A percentile compares a stretch with the other conserved stretches of the same genome.
These are phyloP conservation scores for Drosophila tanythrix DNA, from an alignment of 2,888 invertebrate genomes.

Conservation along the genomic window DNA sequence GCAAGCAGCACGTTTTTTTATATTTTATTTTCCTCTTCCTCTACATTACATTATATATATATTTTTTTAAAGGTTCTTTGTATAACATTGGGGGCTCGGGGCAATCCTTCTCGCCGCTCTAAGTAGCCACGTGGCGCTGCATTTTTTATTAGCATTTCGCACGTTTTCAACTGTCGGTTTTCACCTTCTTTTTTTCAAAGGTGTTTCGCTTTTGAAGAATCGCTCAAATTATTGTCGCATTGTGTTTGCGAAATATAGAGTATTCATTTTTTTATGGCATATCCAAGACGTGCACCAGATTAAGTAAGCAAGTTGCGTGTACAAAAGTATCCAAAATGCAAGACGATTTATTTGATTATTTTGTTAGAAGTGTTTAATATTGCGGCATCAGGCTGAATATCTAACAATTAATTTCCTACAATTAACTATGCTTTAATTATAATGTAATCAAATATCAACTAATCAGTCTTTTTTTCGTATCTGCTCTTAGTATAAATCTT, in stretches of 20 bases:
- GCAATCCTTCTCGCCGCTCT: constrained; percentile 5
- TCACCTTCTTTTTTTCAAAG: constrained; percentile 16
- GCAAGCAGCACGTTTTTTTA: constrained; percentile 1
- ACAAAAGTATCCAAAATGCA: background rate
- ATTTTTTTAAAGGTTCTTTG: background rate
- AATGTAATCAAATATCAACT: background rate
- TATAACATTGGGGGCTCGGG: background rate
- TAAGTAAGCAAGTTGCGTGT: background rate
- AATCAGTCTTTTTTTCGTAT: background rate
- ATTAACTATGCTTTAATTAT: background rate
- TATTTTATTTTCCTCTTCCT: background rate
- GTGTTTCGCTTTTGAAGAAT: constrained; percentile 25
- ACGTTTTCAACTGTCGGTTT: constrained; percentile 53
- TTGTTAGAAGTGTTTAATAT: background rate
- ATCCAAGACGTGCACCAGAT: background rate
- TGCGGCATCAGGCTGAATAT: background rate
- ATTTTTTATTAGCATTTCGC: constrained; percentile 72
- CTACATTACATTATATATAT: background rate
- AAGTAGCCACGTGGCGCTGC: constrained; percentile 51
- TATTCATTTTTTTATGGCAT: constrained; percentile 18
- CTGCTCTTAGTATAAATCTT: background rate
- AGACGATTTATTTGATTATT: background rate
- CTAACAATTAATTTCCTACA: background rate
- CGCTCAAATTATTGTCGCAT: constrained; percentile 23
- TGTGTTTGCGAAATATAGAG: background rate